These are phyloP conservation scores for Caenorhabditis virilis DNA, from an alignment of 2,888 invertebrate species.

Conservation along the genomic window DNA sequence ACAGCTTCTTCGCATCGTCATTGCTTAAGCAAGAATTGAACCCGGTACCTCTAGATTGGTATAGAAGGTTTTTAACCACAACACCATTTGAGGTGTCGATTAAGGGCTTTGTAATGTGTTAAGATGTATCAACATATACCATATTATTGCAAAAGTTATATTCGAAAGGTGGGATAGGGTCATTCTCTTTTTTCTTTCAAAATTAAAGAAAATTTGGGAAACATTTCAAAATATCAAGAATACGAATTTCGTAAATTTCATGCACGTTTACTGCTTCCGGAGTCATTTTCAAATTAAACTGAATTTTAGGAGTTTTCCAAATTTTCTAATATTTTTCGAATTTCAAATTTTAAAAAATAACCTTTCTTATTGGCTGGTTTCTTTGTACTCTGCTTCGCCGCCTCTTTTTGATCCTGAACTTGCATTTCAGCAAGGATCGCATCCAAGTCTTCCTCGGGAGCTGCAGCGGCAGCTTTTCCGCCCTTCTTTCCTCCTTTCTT, in stretches of 20 bases:
- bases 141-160: too few species aligned
- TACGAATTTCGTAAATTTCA: too few species aligned
- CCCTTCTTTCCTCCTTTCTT: slow-evolving; percentile 43
- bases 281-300: too few species aligned
- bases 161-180: too few species aligned
- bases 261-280: too few species aligned
- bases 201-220: too few species aligned
- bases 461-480: slow-evolving; percentile 20
- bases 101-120: not conserved
- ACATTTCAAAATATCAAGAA: too few species aligned
- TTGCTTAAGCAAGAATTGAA: slow-evolving; percentile 10
- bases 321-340: too few species aligned
- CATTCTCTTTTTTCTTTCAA: too few species aligned
- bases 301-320: too few species aligned
- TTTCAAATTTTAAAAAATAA: not conserved
- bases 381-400: slow-evolving; percentile 49
- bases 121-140: too few species aligned
- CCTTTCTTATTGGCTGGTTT: slow-evolving; percentile 33
- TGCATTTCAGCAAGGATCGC: slow-evolving; percentile 63
- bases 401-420: slow-evolving; percentile 44
- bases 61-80: not conserved
- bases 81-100: not conserved
- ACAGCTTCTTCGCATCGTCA: slow-evolving; percentile 27
- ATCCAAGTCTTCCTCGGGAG: slow-evolving; percentile 61
- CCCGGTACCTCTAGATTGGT: not conserved